phyloP scores from a whole-genome alignment of 2,888 invertebrate genomes.

The Eueremaeus valkanovi region DNA sequence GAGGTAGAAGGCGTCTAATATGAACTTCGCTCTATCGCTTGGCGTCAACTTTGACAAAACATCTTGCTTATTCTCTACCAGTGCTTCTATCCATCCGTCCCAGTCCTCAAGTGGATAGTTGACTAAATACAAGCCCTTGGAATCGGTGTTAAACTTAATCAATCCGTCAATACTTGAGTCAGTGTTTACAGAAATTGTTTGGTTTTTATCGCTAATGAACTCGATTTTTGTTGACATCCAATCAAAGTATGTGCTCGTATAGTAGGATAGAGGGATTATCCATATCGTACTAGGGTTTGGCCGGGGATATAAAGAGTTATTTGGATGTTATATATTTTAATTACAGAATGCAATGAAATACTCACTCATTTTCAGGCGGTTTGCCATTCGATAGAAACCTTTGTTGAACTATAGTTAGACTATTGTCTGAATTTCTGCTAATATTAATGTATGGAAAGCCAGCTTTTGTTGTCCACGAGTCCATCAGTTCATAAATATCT shows the following conservation, averaged over 20 bases:
- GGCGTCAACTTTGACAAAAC: slow-evolving; percentile 8
- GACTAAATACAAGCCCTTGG: slow-evolving; percentile 55
- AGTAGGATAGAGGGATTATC: slow-evolving; percentile 37
- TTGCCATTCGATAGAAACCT: slow-evolving; percentile 59
- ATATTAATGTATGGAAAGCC: slow-evolving; percentile 71
- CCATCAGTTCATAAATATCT: slow-evolving; percentile 60
- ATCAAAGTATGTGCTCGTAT: slow-evolving; percentile 22
- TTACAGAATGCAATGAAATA: background rate
- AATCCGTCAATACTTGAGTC: background rate
- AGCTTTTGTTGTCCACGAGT: slow-evolving; percentile 76
- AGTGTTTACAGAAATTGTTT: background rate
- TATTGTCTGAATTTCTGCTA: slow-evolving; percentile 61
- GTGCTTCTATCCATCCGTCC: slow-evolving; percentile 50
- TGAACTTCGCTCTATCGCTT: slow-evolving; percentile 77
- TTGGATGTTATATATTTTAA: no score
- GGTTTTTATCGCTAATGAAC: background rate
- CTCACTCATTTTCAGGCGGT: slow-evolving; percentile 23
- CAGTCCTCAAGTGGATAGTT: slow-evolving; percentile 54
- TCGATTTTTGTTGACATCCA: background rate
- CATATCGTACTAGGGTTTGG: slow-evolving; percentile 25
- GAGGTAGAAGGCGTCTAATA: slow-evolving; percentile 69
- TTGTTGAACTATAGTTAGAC: slow-evolving; percentile 65
- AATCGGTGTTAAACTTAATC: slow-evolving; percentile 33
- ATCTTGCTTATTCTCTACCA: background rate
- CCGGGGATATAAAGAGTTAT: no score